Base-by-base conservation (phyloP, 2,888 invertebrate genomes). In the Tyria jacobaeae region DNA sequence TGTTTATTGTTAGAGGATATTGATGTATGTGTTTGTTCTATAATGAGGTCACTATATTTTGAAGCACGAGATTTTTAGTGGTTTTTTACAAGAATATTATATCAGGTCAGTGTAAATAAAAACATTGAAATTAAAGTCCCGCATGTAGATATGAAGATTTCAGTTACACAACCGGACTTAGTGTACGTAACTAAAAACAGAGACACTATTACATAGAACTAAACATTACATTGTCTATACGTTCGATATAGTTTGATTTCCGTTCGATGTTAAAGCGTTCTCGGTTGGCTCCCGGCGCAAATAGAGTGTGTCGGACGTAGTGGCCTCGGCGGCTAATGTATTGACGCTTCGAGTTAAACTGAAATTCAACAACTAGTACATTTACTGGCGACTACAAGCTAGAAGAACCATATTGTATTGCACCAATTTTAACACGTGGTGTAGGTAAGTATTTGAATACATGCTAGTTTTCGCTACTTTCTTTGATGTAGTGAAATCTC, bases 321-420 rank as follows among this genome's bases (percentile, higher is more conserved):
- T 27, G 37, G 51, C 34, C 50, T 27, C 31, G 17, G 9, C 25
- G 2, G 27, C 57, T 66, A 67, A 71, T 75, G 68, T 75, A 67
- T 64, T 71, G 68, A 67, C 63, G 61, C 37, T 58, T 39, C 55
- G 48, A 49, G 63, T 57, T 55, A 51, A 21, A 61, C 37, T 51
- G 44, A 56, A 51, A 56, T 60, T 49, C 27, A 39, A 47, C 25
- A 37, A 48, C n/a, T 27, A 31, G 37, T 58, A 39, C 35, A 60
- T 60, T 60, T 60, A 60, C 49, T 54, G 60, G 37, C 17, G 12
- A 15, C 35, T 24, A 35, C 21, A 34, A 35, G 35, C 34, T 55
- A 7, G 39, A 7, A 31, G 31, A 37, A 39, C 15, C 15, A 10
- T 35, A 52, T 48, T 21, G 24, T 53, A 6, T 37, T 24, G n/a